Evolutionary conservation across 2,113 vertebrate genomes (phyloP).

Genomic region (Onychorhynchus coronatus): DNA sequence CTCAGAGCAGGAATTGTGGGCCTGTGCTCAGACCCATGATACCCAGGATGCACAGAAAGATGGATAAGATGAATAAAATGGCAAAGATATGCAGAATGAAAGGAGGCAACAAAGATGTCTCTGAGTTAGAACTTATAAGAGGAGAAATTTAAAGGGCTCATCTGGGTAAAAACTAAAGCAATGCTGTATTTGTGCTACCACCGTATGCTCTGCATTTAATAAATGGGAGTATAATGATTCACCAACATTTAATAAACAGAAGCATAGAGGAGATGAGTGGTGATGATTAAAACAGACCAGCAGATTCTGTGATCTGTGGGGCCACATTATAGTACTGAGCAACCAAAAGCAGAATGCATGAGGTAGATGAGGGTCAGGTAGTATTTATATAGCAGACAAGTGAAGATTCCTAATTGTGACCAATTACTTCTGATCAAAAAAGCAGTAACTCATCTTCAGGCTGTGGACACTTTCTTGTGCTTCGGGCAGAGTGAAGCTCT

Average conservation of each 20-base stretch:
- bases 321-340: not conserved
- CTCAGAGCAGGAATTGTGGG: not conserved
- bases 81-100: not conserved
- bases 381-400: not conserved
- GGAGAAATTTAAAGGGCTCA: not conserved
- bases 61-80: not conserved
- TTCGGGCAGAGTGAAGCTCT: not conserved
- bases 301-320: not conserved
- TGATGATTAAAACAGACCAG: not conserved
- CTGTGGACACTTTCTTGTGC: not conserved
- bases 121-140: not conserved
- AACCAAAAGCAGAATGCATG: rapidly evolving
- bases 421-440: not conserved
- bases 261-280: not conserved
- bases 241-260: not conserved
- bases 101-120: not conserved
- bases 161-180: not conserved
- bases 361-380: not conserved
- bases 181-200: not conserved
- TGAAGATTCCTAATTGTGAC: not conserved
- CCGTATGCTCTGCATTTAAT: not conserved
- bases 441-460: not conserved
- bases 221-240: not conserved
- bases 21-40: not conserved
- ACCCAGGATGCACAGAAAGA: not conserved